Conservation (phyloP, 1,140 invertebrate genomes). For the Zeugodacus cucurbitae region DNA sequence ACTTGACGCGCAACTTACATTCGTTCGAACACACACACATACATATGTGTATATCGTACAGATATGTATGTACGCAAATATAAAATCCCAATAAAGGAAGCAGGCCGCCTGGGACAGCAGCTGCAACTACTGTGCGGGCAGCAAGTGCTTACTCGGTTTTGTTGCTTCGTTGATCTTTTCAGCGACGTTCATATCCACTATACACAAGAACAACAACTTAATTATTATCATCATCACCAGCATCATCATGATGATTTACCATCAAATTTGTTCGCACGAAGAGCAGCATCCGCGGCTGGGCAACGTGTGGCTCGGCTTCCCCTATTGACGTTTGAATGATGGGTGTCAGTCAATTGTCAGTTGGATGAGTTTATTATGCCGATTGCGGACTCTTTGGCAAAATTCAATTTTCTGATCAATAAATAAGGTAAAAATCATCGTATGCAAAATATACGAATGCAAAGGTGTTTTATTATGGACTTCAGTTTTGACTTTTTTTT, state of each 20-base stretch:
- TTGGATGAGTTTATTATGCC: slow-evolving; percentile 40
- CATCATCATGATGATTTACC: not conserved
- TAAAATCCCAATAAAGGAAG: not conserved
- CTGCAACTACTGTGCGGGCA: slow-evolving; percentile 24
- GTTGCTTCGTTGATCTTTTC: slow-evolving; percentile 27
- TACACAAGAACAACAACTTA: not conserved
- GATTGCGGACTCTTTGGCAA: slow-evolving; percentile 29
- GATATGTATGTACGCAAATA: not conserved
- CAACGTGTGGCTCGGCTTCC: not conserved
- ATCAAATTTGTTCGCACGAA: not conserved
- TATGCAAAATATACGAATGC: not conserved
- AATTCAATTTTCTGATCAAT: slow-evolving; percentile 11
- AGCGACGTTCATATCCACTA: not conserved
- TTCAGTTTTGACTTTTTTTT: not conserved
- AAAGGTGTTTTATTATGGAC: not conserved
- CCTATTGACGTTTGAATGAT: slow-evolving; percentile 39
- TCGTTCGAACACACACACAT: not conserved
- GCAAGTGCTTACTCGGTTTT: not conserved
- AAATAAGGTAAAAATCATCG: not conserved
- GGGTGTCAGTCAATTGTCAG: slow-evolving; percentile 37
- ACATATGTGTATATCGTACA: not conserved
- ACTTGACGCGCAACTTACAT: not conserved
- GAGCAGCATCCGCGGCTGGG: not conserved
- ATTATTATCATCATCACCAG: slow-evolving; percentile 1
- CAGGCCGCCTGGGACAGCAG: not conserved